These are phyloP conservation scores for Varanus salvator DNA, from an alignment of 2,113 vertebrate species.

Conservation along the genomic window DNA sequence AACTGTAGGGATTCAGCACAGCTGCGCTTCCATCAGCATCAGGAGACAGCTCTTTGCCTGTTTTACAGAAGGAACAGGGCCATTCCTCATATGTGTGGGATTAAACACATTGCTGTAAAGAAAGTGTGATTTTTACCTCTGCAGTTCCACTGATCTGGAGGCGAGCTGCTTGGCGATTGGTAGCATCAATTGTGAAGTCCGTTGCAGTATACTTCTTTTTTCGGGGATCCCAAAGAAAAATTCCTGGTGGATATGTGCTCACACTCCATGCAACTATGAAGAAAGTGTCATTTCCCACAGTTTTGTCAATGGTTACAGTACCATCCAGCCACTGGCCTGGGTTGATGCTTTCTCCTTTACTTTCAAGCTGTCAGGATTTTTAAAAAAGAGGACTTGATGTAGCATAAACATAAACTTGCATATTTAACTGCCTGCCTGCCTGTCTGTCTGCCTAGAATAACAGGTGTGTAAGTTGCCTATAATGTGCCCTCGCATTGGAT, in stretches of 20 bases:
- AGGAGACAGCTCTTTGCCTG: not conserved
- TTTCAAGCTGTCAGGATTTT: conserved; percentile 22
- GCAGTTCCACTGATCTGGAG: conserved; percentile 23
- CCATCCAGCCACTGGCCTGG: not conserved
- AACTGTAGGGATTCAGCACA: not conserved
- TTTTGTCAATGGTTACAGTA: conserved; percentile 15
- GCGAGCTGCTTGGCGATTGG: not conserved
- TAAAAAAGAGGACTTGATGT: not conserved
- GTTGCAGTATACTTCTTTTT: not conserved
- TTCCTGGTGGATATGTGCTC: not conserved
- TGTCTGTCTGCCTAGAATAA: no score
- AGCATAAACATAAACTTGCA: not conserved
- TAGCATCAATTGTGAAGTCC: not conserved
- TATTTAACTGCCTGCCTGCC: not conserved
- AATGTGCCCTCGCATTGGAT: not conserved
- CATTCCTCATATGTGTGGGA: not conserved
- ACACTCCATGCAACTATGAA: conserved; percentile 18
- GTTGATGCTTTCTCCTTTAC: not conserved
- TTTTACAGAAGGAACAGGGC: not conserved
- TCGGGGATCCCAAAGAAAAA: conserved; percentile 13
- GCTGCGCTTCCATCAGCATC: not conserved
- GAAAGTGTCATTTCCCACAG: conserved; percentile 38
- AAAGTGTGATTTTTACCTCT: conserved; percentile 4
- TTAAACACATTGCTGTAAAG: not conserved
- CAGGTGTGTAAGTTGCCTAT: no score